Base-by-base conservation (phyloP, 2,797 vertebrate genomes). In the Discoglossus pictus region DNA sequence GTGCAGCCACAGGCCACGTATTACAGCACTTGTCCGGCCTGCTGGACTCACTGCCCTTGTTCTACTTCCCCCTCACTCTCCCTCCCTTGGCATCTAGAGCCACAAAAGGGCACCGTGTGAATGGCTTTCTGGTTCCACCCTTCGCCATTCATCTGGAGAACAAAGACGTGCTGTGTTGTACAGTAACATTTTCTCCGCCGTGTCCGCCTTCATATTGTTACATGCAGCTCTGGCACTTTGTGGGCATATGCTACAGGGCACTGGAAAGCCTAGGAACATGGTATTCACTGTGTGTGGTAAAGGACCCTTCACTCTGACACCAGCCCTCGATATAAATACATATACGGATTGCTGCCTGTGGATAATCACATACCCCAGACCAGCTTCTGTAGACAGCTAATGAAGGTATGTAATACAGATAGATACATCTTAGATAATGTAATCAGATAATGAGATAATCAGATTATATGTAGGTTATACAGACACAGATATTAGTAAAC, bases 91-190 rank as follows among this genome's bases (percentile, higher is more conserved):
- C 38, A 71, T 71, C 44, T 71, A 61, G 36, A 64, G 68, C 51
- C 36, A 71, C 68, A 71, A 71, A 39, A 50, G 43, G 35, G 68
- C 44, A 71, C 50, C 65, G 61, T 64, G 61, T 52, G 44, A 71
- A 64, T 51, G 20, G 20, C 11, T 34, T 23, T 44, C 35, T 25
- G 43, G 35, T 50, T 38, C 68, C 60, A 40, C 52, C 61, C 31
- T 65, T 8, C 8, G 27, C 27, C 53, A 52, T 59, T 64, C 61
- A 64, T 43, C 10, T 12, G 4, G 25, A 44, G 53, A 65, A 71
- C 68, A 71, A 71, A 59, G 44, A 20, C 38, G 54, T 44, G 36
- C 68, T 52, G 68, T 71, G 53, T 64, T 59, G 20, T 44, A 23
- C 48, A 64, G 53, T 64, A 59, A 59, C 58, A 58, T 64, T 59